Evolutionary conservation across 2,113 vertebrate species (phyloP).

Genomic region (Macaca mulatta): DNA sequence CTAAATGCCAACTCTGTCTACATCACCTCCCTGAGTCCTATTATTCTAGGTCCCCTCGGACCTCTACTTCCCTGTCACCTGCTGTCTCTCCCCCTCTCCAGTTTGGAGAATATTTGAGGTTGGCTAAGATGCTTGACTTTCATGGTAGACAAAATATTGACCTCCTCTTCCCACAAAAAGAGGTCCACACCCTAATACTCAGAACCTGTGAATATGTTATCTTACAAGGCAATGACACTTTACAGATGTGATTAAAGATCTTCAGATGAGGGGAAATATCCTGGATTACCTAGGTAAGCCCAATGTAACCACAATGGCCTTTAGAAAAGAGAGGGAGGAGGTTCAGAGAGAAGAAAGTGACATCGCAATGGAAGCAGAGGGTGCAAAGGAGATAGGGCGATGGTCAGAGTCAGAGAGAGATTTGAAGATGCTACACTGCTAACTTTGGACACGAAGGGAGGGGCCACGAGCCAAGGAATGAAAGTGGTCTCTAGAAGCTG

Average conservation of each 20-base stretch:
- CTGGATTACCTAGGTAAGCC: background rate
- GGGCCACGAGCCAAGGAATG: background rate
- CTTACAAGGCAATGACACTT: background rate
- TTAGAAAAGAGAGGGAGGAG: background rate
- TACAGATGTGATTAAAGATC: background rate
- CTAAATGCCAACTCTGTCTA: background rate
- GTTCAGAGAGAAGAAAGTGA: background rate
- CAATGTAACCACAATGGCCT: background rate
- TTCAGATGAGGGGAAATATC: background rate
- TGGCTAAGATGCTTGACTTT: background rate
- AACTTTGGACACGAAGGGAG: background rate
- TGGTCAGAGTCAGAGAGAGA: background rate
- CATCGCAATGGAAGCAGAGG: background rate
- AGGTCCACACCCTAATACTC: background rate
- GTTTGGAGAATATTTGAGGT: background rate
- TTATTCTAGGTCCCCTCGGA: background rate
- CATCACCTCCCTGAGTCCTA: fast-evolving
- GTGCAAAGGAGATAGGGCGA: background rate
- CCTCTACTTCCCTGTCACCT: background rate
- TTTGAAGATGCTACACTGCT: background rate
- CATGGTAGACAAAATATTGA: background rate
- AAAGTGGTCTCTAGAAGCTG: too few species aligned
- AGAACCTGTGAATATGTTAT: too few species aligned
- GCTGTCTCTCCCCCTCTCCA: background rate
- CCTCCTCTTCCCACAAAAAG: background rate